phyloP scores from a whole-genome alignment of 2,888 invertebrate genomes.

The Drosophila prostipennis region DNA sequence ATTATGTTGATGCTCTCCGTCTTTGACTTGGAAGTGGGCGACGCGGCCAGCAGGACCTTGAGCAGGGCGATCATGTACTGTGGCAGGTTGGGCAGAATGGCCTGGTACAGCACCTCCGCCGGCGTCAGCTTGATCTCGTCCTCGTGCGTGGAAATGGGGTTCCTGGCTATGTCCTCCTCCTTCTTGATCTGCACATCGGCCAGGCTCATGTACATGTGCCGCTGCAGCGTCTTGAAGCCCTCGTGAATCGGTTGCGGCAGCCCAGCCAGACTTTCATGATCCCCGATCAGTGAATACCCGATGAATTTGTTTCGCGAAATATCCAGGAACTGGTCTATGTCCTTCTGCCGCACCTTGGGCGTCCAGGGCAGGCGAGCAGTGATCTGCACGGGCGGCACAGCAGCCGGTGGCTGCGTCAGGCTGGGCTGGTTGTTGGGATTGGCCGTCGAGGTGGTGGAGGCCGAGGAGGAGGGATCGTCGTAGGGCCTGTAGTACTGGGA shows the following conservation, averaged over 20 bases:
- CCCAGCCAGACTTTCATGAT: constrained; percentile 95
- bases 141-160: constrained; percentile 94
- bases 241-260: constrained; percentile 98
- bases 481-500: constrained; percentile 83
- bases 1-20: constrained; percentile 99
- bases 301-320: constrained; percentile 97
- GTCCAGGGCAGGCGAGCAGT: constrained; percentile 93
- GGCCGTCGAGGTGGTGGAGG: constrained; percentile 71
- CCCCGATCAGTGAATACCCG: constrained; percentile 95
- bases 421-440: constrained; percentile 81
- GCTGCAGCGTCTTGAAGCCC: constrained; percentile 93
- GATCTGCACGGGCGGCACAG: constrained; percentile 79
- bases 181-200: constrained; percentile 95
- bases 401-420: constrained; percentile 59
- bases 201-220: constrained; percentile 97
- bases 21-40: constrained; percentile 99
- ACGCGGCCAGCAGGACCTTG: constrained; percentile 98
- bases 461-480: constrained; percentile 83
- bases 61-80: constrained; percentile 99
- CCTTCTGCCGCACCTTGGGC: constrained; percentile 97
- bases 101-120: constrained; percentile 95
- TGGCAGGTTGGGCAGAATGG: constrained; percentile 97
- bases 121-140: constrained; percentile 91
- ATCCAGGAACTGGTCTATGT: constrained; percentile 96
- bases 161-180: constrained; percentile 95